These are phyloP conservation scores for Apaloderma vittatum DNA, from an alignment of 2,113 vertebrate species.

Conservation along the genomic window DNA sequence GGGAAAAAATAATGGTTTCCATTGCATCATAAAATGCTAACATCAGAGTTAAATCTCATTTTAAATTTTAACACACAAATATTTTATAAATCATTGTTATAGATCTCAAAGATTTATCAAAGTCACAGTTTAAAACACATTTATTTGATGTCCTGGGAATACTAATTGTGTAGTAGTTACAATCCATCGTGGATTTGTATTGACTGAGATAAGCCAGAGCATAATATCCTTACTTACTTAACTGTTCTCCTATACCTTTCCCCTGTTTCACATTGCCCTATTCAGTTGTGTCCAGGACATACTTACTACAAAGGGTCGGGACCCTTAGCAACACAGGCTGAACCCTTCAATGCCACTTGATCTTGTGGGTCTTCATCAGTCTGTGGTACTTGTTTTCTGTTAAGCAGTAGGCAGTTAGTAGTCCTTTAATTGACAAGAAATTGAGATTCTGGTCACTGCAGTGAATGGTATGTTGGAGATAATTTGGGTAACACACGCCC, in stretches of 20 bases:
- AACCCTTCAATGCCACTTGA: not conserved
- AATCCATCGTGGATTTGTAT: not conserved
- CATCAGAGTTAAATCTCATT: not conserved
- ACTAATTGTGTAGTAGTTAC: not conserved
- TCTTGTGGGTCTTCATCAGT: rapidly evolving
- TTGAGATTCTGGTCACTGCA: not conserved
- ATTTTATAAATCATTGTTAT: not conserved
- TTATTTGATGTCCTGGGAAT: not conserved
- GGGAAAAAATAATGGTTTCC: not conserved
- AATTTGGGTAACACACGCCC: not conserved
- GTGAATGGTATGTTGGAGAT: not conserved
- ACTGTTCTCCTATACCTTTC: not conserved
- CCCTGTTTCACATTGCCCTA: not conserved
- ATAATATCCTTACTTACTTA: not conserved
- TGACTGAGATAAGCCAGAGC: not conserved
- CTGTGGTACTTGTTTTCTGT: not conserved
- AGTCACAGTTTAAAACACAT: not conserved
- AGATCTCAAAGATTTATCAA: not conserved
- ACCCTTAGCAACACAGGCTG: rapidly evolving
- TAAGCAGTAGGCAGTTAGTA: not conserved
- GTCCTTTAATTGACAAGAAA: not conserved
- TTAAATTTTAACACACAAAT: not conserved
- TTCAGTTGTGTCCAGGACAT: not conserved
- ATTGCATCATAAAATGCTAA: not conserved
- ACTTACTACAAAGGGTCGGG: not conserved